phyloP scores from a whole-genome alignment of 2,797 vertebrate species.

The Coendou prehensilis region DNA sequence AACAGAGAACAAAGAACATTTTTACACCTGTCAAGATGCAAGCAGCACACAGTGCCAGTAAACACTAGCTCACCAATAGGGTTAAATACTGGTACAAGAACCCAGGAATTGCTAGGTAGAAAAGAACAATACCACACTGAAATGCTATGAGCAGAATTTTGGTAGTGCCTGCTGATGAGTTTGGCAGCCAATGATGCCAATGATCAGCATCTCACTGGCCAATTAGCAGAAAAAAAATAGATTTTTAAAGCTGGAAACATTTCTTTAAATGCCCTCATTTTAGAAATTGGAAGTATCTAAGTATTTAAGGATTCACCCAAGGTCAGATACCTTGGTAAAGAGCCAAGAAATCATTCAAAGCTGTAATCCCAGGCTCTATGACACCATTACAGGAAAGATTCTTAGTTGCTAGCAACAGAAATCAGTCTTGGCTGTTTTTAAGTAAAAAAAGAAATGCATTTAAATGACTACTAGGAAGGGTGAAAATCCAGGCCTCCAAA shows the following conservation, averaged over 20 bases:
- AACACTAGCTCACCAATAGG: conserved; percentile 21
- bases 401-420: background rate
- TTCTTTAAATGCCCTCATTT: conserved; percentile 1
- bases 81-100: conserved; percentile 1
- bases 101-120: background rate
- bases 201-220: background rate
- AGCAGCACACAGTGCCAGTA: background rate
- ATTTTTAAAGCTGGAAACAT: conserved; percentile 10
- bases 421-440: background rate
- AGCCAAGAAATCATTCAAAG: background rate
- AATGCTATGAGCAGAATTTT: conserved; percentile 15
- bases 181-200: background rate
- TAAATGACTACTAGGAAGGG: background rate
- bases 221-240: conserved; percentile 22
- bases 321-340: background rate
- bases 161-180: background rate
- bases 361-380: background rate
- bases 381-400: background rate
- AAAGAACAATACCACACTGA: background rate
- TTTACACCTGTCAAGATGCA: conserved; percentile 72
- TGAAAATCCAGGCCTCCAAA: background rate
- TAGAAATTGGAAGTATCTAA: conserved; percentile 48
- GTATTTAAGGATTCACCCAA: background rate
- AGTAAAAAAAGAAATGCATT: conserved; percentile 11
- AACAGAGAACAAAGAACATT: conserved; percentile 78